Base-by-base conservation (phyloP, 2,888 invertebrate genomes). In the Neria commutata region DNA sequence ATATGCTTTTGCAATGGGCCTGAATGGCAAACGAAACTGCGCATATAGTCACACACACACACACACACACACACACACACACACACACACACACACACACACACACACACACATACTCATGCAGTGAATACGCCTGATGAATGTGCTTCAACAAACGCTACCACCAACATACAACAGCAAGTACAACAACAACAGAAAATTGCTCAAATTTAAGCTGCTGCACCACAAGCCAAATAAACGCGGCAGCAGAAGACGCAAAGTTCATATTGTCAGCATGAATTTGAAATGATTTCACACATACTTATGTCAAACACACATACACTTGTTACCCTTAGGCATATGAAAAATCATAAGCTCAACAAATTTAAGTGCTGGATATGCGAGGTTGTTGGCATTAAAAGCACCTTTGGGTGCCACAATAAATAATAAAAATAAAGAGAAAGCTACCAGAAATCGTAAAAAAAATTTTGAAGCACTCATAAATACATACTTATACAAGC, bases 251-350 rank as follows among this genome's bases (percentile, higher is more conserved):
- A n/a, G n/a, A n/a, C n/a, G n/a, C 8, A 29, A 49, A n/a, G 26
- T 49, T 50, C 53, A 62, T 55, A 59, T 58, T 65, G 62, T 65
- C 60, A 61, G 64, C 59, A 62, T 57, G 58, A 61, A 62, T 62
- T 63, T 60, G 47, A 58, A 58, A 56, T 58, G 60, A 59, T 52
- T 61, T 37, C 55, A 52, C 50, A 58, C 50, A 54, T 34, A 55
- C 29, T 16, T 50, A 48, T 51, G 47, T 29, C n/a, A n/a, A n/a
- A n/a, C n/a, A n/a, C n/a, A n/a, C n/a, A n/a, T n/a, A n/a, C n/a
- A n/a, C n/a, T n/a, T n/a, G n/a, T n/a, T n/a, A n/a, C n/a, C n/a
- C n/a, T n/a, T n/a, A n/a, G n/a, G n/a, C n/a, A n/a, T n/a, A 47
- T 24, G 6, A 47, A 42, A 42, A 42, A 42, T 42, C 42, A 42